phyloP scores from a whole-genome alignment of 1,140 invertebrate genomes.

The Zophobas atratus region DNA sequence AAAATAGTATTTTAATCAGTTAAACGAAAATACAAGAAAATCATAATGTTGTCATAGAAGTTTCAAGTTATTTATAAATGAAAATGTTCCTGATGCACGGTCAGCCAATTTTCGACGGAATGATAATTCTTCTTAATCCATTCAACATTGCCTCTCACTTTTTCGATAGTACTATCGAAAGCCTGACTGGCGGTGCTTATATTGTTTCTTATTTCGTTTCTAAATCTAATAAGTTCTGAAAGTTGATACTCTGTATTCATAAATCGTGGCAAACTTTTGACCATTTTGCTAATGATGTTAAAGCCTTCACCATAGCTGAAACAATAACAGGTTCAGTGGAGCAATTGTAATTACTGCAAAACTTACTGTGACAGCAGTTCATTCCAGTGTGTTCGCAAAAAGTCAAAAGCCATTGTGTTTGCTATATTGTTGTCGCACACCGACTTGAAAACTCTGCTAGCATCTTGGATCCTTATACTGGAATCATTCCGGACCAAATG shows the following conservation, averaged over 20 bases:
- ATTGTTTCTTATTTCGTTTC: slow-evolving; percentile 57
- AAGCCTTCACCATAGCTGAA: slow-evolving; percentile 71
- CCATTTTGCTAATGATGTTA: slow-evolving; percentile 70
- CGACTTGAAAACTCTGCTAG: slow-evolving; percentile 73
- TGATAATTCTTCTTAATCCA: slow-evolving; percentile 65
- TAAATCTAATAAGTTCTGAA: slow-evolving; percentile 62
- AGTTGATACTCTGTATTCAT: slow-evolving; percentile 69
- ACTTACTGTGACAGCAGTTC: slow-evolving; percentile 62
- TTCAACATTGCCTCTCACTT: slow-evolving; percentile 61
- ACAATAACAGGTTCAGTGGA: slow-evolving; percentile 20
- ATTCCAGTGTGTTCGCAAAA: slow-evolving; percentile 64
- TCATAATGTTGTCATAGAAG: neutral
- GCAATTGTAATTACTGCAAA: slow-evolving; percentile 8
- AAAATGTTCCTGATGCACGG: slow-evolving; percentile 58
- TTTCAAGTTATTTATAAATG: slow-evolving; percentile 2
- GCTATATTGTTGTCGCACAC: slow-evolving; percentile 74
- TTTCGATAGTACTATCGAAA: slow-evolving; percentile 62
- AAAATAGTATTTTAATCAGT: neutral
- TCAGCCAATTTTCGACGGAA: slow-evolving; percentile 64
- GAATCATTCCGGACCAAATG: slow-evolving; percentile 73
- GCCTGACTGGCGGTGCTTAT: slow-evolving; percentile 59
- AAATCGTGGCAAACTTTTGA: slow-evolving; percentile 68
- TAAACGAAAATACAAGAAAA: neutral
- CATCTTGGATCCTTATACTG: slow-evolving; percentile 82
- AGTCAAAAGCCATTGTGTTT: slow-evolving; percentile 73